Base-by-base conservation (phyloP, 2,113 vertebrate species). In the Vidua chalybeata region DNA sequence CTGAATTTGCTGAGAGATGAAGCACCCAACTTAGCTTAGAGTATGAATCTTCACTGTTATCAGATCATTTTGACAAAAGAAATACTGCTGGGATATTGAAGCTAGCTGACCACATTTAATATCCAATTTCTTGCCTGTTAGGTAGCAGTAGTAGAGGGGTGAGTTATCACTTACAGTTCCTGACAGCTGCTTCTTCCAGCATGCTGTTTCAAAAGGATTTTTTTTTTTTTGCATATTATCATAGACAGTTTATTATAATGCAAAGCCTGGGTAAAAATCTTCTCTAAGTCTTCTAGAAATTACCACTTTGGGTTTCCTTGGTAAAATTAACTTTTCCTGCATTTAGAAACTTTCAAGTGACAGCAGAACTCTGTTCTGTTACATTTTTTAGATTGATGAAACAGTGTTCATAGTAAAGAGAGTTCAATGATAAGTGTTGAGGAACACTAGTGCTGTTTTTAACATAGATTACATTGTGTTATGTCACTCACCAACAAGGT, bases 1-100 rank as follows among this genome's bases (percentile, higher is more conserved):
- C 33, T 55, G 80, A 86, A 67, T 94, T 81, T 92, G 35, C 48
- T 62, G 64, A 79, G 76, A 89, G 82, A 45, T 87, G 74, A 90
- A 89, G 59, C 43, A 86, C 59, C 67, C 86, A 89, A 52, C 80
- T 85, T 86, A 83, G 55, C 63, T 84, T 77, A 20, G 77, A 92
- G 43, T 80, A 41, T 54, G 82, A 83, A 49, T 79, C 80, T 93
- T 95, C 51, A 39, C 58, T 79, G 31, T 92, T 87, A 61, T 37
- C 91, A 35, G 56, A 90, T 81, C 14, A 13, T 96, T 96, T 94
- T 97, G 94, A 95, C 64, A 85, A 77, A 90, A 88, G 39, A 90
- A 93, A 48, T 88, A 71, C n/a, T 80, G 55, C 56, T n/a, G 61
- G 39, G 78, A 55, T 90, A 77, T 63, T 79, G 71, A 83, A 94